phyloP scores from a whole-genome alignment of 2,797 vertebrate genomes.

The Spondyliosoma cantharus region DNA sequence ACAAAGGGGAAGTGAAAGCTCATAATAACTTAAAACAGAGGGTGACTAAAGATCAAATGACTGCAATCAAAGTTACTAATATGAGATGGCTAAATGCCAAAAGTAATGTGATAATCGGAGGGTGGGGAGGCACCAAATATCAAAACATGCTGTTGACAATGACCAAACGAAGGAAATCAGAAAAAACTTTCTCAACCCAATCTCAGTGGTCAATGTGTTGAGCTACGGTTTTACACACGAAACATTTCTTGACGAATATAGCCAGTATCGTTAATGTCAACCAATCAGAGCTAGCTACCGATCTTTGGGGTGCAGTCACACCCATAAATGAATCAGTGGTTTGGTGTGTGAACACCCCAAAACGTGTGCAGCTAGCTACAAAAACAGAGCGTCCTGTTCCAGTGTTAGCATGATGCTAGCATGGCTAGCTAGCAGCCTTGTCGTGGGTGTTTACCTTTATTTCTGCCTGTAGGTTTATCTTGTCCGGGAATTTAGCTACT shows the following conservation, averaged over 20 bases:
- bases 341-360: neutral
- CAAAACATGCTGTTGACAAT: neutral
- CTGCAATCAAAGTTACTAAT: neutral
- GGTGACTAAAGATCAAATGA: conserved; percentile 53
- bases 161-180: neutral
- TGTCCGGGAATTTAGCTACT: conserved; percentile 41
- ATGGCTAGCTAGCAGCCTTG: conserved; percentile 33
- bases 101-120: no score
- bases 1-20: conserved; percentile 42
- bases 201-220: neutral
- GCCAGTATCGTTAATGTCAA: neutral
- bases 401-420: conserved; percentile 68
- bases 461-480: conserved; percentile 50
- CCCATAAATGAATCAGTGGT: neutral
- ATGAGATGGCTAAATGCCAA: fast-evolving
- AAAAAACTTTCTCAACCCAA: neutral
- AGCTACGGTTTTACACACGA: neutral
- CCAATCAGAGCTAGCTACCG: fast-evolving
- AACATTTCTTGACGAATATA: no score
- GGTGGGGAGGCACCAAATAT: neutral
- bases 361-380: conserved; percentile 23
- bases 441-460: conserved; percentile 78
- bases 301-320: neutral
- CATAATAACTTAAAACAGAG: neutral
- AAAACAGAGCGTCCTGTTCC: conserved; percentile 50